phyloP scores from a whole-genome alignment of 1,140 invertebrate species.

The Listronotus oregonensis region DNA sequence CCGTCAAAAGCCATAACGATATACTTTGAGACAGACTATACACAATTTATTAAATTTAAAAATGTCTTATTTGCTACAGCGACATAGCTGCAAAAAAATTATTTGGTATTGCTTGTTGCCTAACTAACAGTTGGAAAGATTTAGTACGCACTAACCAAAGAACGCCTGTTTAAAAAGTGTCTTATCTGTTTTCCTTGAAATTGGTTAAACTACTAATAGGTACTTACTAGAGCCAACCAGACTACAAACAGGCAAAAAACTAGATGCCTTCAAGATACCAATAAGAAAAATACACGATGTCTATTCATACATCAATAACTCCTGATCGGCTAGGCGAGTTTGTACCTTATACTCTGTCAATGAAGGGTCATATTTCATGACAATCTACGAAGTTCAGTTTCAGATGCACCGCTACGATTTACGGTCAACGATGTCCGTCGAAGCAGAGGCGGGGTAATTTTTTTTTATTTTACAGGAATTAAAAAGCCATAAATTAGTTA shows the following conservation, averaged over 20 bases:
- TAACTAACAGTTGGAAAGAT: too few species aligned
- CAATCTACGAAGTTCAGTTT: constrained; percentile 24
- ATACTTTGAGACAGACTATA: too few species aligned
- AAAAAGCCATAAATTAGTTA: too few species aligned
- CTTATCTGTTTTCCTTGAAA: not conserved
- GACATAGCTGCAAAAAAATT: too few species aligned
- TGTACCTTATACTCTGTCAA: constrained; percentile 20
- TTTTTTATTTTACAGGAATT: not conserved
- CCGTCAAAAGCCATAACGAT: too few species aligned
- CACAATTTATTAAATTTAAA: too few species aligned
- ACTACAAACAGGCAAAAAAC: constrained; percentile 19
- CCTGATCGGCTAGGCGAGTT: constrained; percentile 14
- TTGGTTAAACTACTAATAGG: constrained; percentile 23
- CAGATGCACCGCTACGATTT: constrained; percentile 29
- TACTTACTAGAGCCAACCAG: not conserved
- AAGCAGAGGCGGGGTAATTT: not conserved
- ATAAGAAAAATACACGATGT: constrained; percentile 15
- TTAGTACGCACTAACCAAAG: too few species aligned
- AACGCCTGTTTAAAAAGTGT: too few species aligned
- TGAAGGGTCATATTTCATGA: constrained; percentile 30
- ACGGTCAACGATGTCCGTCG: constrained; percentile 4
- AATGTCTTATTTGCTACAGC: too few species aligned
- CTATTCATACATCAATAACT: constrained; percentile 34
- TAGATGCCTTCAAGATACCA: constrained; percentile 13
- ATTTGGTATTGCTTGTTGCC: too few species aligned